These are phyloP conservation scores for Stramonita haemastoma DNA, from an alignment of 2,888 invertebrate species.

Conservation along the genomic window DNA sequence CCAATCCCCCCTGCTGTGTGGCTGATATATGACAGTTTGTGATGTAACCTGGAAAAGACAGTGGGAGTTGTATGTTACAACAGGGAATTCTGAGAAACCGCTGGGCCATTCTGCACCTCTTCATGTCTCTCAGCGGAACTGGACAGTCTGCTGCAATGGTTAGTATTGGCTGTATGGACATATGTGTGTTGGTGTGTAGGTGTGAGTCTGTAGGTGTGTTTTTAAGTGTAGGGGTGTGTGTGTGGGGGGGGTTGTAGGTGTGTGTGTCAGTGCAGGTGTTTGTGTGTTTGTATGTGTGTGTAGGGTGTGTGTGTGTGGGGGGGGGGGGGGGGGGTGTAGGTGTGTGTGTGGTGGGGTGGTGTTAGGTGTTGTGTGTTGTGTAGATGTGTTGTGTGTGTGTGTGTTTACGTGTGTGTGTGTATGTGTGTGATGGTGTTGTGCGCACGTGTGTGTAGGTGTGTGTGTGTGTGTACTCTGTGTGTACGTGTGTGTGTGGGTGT, in stretches of 20 bases:
- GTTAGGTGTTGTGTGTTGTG: too few relatives aligned
- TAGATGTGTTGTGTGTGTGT: too few relatives aligned
- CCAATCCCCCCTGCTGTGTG: too few relatives aligned
- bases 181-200: background rate
- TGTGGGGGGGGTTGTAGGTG: background rate
- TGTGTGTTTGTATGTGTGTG: background rate
- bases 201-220: background rate
- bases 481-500: too few relatives aligned
- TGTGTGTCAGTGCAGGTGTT: background rate
- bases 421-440: too few relatives aligned
- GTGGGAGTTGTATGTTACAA: constrained; percentile 70
- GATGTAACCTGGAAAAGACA: background rate
- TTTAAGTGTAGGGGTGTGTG: too few relatives aligned
- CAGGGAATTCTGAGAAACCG: constrained; percentile 82
- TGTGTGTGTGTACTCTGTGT: too few relatives aligned
- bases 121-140: constrained; percentile 67
- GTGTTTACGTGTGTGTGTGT: too few relatives aligned
- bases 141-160: constrained; percentile 35
- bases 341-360: background rate
- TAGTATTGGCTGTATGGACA: constrained; percentile 6
- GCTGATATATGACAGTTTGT: too few relatives aligned
- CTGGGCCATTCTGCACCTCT: constrained; percentile 79
- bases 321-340: too few relatives aligned
- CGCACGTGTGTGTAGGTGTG: too few relatives aligned
- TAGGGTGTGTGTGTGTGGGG: background rate